These are phyloP conservation scores for Antheraea assamensis DNA, from an alignment of 2,888 invertebrate species.

Conservation along the genomic window DNA sequence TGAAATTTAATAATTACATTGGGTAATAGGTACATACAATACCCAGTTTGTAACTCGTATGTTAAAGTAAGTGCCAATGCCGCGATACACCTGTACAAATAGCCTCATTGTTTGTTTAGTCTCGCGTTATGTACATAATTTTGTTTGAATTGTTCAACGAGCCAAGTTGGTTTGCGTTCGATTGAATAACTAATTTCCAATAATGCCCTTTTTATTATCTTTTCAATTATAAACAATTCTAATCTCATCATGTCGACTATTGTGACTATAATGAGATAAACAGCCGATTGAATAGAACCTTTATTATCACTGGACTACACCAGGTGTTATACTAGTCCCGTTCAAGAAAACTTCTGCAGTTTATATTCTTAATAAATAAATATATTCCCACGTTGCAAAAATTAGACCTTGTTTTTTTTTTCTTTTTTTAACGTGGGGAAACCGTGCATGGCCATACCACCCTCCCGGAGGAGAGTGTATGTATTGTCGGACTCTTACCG, in stretches of 20 bases:
- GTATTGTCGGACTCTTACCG: too few relatives aligned
- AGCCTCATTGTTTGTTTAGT: conserved; percentile 30
- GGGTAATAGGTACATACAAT: conserved; percentile 24
- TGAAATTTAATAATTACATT: conserved; percentile 6
- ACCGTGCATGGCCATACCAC: too few relatives aligned
- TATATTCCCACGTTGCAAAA: too few relatives aligned
- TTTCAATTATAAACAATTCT: background rate
- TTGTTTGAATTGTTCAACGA: conserved; percentile 36
- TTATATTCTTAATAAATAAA: too few relatives aligned
- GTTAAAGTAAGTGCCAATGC: conserved; percentile 29
- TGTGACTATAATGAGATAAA: too few relatives aligned
- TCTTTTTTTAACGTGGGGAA: too few relatives aligned
- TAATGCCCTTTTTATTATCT: background rate
- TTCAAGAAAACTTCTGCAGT: too few relatives aligned
- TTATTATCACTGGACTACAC: too few relatives aligned
- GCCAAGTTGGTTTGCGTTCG: conserved; percentile 16
- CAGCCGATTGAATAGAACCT: too few relatives aligned
- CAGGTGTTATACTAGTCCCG: too few relatives aligned
- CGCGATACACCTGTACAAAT: conserved; percentile 37
- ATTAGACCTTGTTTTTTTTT: too few relatives aligned
- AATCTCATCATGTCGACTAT: background rate
- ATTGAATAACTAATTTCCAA: conserved; percentile 23
- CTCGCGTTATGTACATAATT: conserved; percentile 31
- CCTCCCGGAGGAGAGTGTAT: too few relatives aligned
- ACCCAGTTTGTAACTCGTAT: conserved; percentile 18